A percentile compares a stretch with the other conserved stretches of the same genome.
Conservation (phyloP, 2,113 vertebrate species). For the Ceratotherium simum region DNA sequence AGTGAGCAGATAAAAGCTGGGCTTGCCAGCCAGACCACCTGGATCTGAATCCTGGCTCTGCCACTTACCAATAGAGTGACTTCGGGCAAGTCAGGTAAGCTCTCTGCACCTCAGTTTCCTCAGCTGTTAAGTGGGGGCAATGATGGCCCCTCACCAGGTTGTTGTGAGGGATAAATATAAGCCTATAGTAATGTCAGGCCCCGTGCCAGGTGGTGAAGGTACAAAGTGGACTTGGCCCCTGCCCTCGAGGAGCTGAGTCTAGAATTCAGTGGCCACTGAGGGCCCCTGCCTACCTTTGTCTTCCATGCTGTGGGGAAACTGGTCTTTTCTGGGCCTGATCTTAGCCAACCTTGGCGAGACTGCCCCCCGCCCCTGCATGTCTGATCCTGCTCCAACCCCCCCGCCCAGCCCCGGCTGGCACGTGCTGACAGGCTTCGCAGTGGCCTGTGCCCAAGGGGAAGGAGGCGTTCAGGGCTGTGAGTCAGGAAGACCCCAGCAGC, state of each 20-base stretch:
- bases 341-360: background rate
- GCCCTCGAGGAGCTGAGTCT: accelerated
- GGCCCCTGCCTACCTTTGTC: no score
- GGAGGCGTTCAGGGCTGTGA: background rate
- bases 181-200: background rate
- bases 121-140: background rate
- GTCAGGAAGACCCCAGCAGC: background rate
- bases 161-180: background rate
- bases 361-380: accelerated
- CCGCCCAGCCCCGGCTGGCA: background rate
- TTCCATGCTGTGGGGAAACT: background rate
- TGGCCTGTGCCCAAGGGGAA: background rate
- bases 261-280: background rate
- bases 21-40: background rate
- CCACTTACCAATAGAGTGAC: background rate
- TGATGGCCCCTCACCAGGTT: background rate
- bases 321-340: background rate
- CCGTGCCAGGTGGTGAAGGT: background rate
- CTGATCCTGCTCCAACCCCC: background rate
- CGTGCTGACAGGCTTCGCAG: accelerated
- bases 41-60: background rate
- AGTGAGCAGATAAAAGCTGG: background rate
- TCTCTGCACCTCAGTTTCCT: background rate
- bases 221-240: background rate
- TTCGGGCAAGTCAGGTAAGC: background rate